phyloP scores from a whole-genome alignment of 2,113 vertebrate species.

The Panurus biarmicus region DNA sequence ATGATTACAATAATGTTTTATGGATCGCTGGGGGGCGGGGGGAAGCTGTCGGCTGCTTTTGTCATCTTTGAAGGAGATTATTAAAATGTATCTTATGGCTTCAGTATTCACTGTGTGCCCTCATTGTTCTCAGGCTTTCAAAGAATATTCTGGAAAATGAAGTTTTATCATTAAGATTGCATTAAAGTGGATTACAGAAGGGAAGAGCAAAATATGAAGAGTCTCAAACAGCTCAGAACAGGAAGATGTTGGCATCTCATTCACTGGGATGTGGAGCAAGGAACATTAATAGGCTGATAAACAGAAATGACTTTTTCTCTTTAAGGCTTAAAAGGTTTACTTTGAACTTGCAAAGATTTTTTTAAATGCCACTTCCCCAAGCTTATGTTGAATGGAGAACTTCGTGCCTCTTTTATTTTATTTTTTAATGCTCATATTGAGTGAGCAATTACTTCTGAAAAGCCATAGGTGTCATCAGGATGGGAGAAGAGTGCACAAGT shows the following conservation, averaged over 20 bases:
- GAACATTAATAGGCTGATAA: constrained; percentile 16
- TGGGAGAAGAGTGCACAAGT: neutral
- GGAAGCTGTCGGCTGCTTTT: neutral
- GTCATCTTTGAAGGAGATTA: constrained; percentile 11
- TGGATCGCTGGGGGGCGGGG: rapidly evolving
- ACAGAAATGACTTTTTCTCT: constrained; percentile 28
- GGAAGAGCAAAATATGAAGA: neutral
- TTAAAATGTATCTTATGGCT: constrained; percentile 43
- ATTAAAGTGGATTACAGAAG: constrained; percentile 6
- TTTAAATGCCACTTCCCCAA: constrained; percentile 49
- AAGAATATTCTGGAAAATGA: constrained; percentile 28
- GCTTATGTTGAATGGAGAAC: neutral
- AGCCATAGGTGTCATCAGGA: neutral
- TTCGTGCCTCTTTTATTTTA: constrained; percentile 11
- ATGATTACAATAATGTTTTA: neutral
- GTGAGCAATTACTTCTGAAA: neutral
- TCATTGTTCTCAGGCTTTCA: constrained; percentile 41
- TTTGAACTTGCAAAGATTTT: constrained; percentile 56
- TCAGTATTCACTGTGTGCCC: neutral
- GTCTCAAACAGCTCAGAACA: neutral
- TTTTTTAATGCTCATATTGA: neutral
- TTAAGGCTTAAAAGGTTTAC: constrained; percentile 35
- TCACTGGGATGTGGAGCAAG: neutral
- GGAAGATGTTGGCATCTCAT: neutral
- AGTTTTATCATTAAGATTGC: constrained; percentile 48